These are phyloP conservation scores for Keiferia lycopersicella DNA, from an alignment of 2,888 invertebrate genomes.

Conservation along the genomic window DNA sequence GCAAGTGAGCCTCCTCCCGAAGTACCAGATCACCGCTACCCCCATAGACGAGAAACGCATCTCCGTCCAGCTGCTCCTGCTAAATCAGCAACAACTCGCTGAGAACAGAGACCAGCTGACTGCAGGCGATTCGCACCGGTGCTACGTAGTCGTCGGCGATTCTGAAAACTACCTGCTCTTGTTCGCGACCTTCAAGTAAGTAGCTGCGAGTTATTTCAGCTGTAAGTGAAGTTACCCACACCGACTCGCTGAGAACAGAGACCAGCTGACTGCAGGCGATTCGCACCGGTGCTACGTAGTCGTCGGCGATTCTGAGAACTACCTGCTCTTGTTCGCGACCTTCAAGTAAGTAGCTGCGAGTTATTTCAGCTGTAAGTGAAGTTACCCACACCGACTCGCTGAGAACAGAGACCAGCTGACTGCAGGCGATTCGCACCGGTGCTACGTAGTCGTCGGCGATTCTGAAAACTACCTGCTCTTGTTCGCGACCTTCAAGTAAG, in stretches of 20 bases:
- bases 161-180: constrained; percentile 82
- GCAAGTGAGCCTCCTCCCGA: constrained; percentile 83
- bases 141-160: constrained; percentile 84
- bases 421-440: constrained; percentile 75
- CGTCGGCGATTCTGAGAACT: constrained; percentile 84
- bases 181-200: constrained; percentile 80
- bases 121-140: constrained; percentile 75
- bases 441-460: constrained; percentile 84
- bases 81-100: constrained; percentile 69
- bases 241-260: constrained; percentile 65
- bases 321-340: constrained; percentile 78
- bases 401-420: constrained; percentile 69
- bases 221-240: constrained; percentile 38
- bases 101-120: constrained; percentile 69
- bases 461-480: constrained; percentile 82
- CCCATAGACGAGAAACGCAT: constrained; percentile 57
- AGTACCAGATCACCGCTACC: constrained; percentile 76
- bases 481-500: constrained; percentile 80
- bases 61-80: constrained; percentile 56
- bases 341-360: constrained; percentile 75
- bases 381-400: constrained; percentile 54
- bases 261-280: constrained; percentile 69
- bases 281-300: constrained; percentile 81
- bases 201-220: background rate
- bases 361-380: background rate